Percentiles rank a stretch among this genome's conserved stretches.
Evolutionary conservation across 2,888 invertebrate species (phyloP).

Genomic region (Drosophila mayaguana): DNA sequence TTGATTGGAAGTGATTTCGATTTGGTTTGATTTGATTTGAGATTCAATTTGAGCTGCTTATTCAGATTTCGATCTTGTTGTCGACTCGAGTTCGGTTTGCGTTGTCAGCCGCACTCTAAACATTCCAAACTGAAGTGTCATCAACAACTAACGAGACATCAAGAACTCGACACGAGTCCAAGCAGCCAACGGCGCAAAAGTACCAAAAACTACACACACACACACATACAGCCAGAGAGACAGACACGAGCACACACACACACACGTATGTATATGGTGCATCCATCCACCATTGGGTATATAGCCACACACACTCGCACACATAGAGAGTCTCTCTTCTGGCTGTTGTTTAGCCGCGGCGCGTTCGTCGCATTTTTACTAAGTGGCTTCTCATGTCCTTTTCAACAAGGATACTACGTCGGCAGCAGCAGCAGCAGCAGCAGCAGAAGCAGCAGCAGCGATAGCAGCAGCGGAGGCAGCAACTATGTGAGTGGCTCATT

Average conservation of each 20-base stretch:
- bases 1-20: background rate
- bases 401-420: conserved; percentile 76
- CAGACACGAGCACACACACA: conserved; percentile 39
- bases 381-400: conserved; percentile 85
- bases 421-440: conserved; percentile 2
- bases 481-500: conserved; percentile 74
- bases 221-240: conserved; percentile 43
- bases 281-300: conserved; percentile 77
- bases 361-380: conserved; percentile 74
- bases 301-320: conserved; percentile 38
- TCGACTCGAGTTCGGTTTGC: conserved; percentile 37
- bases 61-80: conserved; percentile 24
- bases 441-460: conserved; percentile 6
- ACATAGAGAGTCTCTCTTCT: conserved; percentile 65
- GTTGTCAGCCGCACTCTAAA: conserved; percentile 77
- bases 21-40: background rate
- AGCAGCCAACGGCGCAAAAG: conserved; percentile 79
- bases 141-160: conserved; percentile 85
- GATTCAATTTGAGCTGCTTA: background rate
- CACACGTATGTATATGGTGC: conserved; percentile 60
- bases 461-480: conserved; percentile 21
- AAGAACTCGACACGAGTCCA: conserved; percentile 84
- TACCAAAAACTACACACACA: conserved; percentile 67
- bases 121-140: conserved; percentile 85
- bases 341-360: conserved; percentile 67